Base-by-base conservation (phyloP, 35 echinoderm and acorn worm species). In the Holothuria glaberrima region DNA sequence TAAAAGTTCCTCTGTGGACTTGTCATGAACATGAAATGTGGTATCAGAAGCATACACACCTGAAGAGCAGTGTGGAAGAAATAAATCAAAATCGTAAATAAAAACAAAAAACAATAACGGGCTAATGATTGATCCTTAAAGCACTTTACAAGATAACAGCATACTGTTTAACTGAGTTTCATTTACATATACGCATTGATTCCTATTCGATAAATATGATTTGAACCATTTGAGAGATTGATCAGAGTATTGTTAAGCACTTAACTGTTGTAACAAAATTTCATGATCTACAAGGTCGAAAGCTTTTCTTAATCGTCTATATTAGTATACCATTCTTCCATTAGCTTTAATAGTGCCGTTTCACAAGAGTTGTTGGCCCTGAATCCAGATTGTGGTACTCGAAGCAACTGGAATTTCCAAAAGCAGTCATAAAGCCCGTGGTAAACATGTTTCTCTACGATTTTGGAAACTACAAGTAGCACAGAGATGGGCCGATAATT, bases 31-130 rank as follows among this genome's bases (percentile, higher is more conserved):
- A 73, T 73, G 25, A 73, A 73, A 73, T 31, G 70, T 73, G 6
- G 72, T 76, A 73, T 73, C 70, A 73, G 35, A 30, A 5, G 72
- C 72, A 76, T 76, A 76, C 72, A 75, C 38, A 75, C 38, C 71
- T n/a, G 35, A 27, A 45, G 72, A 76, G 35, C 72, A 76, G 72
- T 76, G 34, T 10, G 12, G 9, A 18, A 45, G 2, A 76, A 12
- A 76, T 76, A 76, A 76, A 76, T 76, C 34, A 76, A 20, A 76
- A 41, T 76, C 72, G 3, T 76, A 38, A 76, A 76, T 76, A 22
- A 38, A 76, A 20, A 35, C 19, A 25, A 20, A 33, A 76, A 75
- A 76, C 72, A 76, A 45, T 76, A 76, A 21, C 7, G 72, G 72
- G 22, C 72, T 25, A 76, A 19, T 46, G n/a, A 76, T 45, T 45